Conservation (phyloP, 1,140 invertebrate species). For the Brachionus angularis region DNA sequence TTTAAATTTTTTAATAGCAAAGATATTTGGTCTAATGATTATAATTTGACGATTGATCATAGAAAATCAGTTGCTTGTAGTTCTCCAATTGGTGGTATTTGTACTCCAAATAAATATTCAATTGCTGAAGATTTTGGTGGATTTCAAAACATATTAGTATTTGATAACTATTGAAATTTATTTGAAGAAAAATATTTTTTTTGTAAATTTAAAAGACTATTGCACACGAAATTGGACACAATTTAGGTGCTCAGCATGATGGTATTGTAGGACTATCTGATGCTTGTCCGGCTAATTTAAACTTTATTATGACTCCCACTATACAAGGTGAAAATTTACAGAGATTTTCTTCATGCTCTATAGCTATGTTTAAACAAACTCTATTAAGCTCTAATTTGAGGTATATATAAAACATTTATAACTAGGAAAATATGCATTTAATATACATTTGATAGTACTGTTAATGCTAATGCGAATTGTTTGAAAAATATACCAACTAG, state of each 20-base stretch:
- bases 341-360: constrained; percentile 34
- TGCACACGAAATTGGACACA: constrained; percentile 37
- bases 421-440: background rate
- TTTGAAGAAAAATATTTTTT: background rate
- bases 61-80: background rate
- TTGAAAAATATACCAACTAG: background rate
- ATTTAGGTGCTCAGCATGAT: background rate
- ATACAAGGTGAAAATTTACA: background rate
- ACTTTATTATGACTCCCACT: constrained; percentile 17
- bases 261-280: background rate
- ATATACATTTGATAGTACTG: background rate
- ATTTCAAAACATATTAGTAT: constrained; percentile 12
- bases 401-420: too few species aligned
- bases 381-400: background rate
- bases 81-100: background rate
- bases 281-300: background rate
- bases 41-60: background rate
- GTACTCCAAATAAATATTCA: constrained; percentile 11
- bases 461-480: background rate
- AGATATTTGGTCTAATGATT: constrained; percentile 3
- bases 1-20: too few species aligned
- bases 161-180: background rate
- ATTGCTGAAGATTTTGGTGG: constrained; percentile 37
- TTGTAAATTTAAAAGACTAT: background rate
- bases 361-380: background rate